phyloP scores from a whole-genome alignment of 2,888 invertebrate species.

The Anagyrus pseudococci region DNA sequence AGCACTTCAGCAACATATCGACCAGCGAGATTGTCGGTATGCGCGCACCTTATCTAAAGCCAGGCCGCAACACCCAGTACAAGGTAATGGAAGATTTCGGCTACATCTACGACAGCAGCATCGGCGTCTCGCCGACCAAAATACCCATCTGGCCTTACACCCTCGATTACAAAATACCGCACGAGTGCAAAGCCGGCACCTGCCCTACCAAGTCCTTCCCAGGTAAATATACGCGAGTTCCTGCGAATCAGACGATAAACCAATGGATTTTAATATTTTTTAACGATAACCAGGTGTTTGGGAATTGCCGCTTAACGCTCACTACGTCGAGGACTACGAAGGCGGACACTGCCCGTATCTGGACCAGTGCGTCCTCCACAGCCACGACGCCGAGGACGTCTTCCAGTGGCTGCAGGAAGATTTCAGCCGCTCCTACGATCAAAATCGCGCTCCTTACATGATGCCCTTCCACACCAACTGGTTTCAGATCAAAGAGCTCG shows the following conservation, averaged over 20 bases:
- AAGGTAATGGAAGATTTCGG: conserved; percentile 93
- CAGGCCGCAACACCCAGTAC: conserved; percentile 91
- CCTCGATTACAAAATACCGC: conserved; percentile 89
- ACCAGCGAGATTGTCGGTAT: conserved; percentile 84
- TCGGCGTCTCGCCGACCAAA: conserved; percentile 81
- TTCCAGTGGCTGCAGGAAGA: conserved; percentile 91
- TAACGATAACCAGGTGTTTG: conserved; percentile 71
- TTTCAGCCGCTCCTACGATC: conserved; percentile 83
- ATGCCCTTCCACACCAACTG: conserved; percentile 97
- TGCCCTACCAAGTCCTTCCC: conserved; percentile 89
- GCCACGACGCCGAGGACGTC: conserved; percentile 80
- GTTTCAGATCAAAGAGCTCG: conserved; percentile 89
- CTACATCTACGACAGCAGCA: conserved; percentile 91
- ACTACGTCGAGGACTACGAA: conserved; percentile 86
- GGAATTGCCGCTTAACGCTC: conserved; percentile 91
- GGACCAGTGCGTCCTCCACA: conserved; percentile 91
- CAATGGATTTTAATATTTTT: not conserved
- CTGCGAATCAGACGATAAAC: too few species aligned
- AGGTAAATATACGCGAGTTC: conserved; percentile 63
- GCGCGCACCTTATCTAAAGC: conserved; percentile 88
- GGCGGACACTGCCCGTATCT: conserved; percentile 92
- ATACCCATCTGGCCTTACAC: conserved; percentile 95
- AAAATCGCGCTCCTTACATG: conserved; percentile 91
- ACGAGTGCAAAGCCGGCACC: conserved; percentile 92
- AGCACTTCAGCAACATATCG: conserved; percentile 82